Conservation (phyloP, 2,113 vertebrate species). For the Opisthocomus hoazin region DNA sequence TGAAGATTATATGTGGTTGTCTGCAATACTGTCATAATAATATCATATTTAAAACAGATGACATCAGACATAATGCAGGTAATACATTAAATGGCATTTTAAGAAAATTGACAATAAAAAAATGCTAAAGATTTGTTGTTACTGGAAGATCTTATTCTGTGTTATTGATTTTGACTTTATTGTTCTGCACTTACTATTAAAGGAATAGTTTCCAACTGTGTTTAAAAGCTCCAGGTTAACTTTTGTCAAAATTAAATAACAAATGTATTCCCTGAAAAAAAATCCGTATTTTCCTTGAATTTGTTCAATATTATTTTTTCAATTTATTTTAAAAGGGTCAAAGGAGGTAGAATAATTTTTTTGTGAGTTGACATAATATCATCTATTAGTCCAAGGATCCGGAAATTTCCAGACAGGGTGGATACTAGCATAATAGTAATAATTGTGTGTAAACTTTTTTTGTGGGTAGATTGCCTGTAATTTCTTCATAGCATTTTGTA, state of each 20-base stretch:
- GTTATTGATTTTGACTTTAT: neutral
- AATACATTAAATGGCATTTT: neutral
- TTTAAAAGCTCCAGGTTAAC: neutral
- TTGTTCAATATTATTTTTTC: neutral
- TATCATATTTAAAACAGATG: neutral
- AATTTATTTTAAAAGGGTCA: neutral
- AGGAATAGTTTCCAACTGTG: neutral
- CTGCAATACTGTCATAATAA: neutral
- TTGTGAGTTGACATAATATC: neutral
- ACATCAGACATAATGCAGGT: neutral
- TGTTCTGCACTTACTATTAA: neutral
- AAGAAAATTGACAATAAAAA: neutral
- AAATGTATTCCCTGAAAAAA: neutral
- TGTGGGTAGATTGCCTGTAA: neutral
- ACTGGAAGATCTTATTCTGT: neutral
- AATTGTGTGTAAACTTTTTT: neutral
- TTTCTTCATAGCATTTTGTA: neutral
- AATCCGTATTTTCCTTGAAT: neutral
- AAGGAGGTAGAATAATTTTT: neutral
- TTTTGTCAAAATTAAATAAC: neutral
- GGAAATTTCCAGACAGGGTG: neutral
- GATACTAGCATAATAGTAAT: neutral
- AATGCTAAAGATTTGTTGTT: neutral
- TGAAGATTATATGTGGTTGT: neutral
- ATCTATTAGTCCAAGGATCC: neutral